Percentiles rank a stretch among this genome's conserved stretches.
These are phyloP conservation scores for Lithodes maja DNA, from an alignment of 2,888 invertebrate species.

Conservation along the genomic window DNA sequence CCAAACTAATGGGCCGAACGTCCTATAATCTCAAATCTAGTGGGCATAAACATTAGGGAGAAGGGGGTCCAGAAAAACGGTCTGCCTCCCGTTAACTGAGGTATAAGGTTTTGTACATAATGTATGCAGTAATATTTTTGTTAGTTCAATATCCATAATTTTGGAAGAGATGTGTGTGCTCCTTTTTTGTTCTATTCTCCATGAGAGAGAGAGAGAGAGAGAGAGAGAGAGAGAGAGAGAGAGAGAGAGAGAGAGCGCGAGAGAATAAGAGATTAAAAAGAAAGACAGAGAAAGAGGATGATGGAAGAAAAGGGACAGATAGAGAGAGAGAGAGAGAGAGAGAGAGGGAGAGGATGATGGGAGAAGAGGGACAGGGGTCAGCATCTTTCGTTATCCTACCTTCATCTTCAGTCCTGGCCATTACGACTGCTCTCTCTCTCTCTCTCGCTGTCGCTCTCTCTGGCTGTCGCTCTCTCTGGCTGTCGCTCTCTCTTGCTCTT, in stretches of 20 bases:
- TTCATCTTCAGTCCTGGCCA: background rate
- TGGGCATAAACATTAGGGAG: too few relatives aligned
- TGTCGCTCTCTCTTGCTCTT: background rate
- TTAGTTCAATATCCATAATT: too few relatives aligned
- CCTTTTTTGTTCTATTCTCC: background rate
- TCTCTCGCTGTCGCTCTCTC: background rate
- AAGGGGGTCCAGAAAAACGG: too few relatives aligned
- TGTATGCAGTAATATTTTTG: too few relatives aligned
- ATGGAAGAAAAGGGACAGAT: background rate
- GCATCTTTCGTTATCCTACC: background rate
- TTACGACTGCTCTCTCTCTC: background rate
- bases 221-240: constrained; percentile 1
- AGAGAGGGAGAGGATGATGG: background rate
- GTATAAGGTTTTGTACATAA: too few relatives aligned
- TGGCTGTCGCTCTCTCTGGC: background rate
- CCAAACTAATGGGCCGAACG: too few relatives aligned
- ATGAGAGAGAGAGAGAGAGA: background rate
- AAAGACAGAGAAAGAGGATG: background rate
- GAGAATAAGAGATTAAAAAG: background rate
- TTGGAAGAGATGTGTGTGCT: too few relatives aligned
- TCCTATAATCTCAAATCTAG: too few relatives aligned
- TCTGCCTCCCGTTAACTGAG: too few relatives aligned
- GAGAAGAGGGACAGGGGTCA: background rate
- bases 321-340: constrained; percentile 8
- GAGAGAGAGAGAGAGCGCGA: background rate